Base-by-base conservation (phyloP, 1,140 invertebrate genomes). In the Drosophila asahinai region DNA sequence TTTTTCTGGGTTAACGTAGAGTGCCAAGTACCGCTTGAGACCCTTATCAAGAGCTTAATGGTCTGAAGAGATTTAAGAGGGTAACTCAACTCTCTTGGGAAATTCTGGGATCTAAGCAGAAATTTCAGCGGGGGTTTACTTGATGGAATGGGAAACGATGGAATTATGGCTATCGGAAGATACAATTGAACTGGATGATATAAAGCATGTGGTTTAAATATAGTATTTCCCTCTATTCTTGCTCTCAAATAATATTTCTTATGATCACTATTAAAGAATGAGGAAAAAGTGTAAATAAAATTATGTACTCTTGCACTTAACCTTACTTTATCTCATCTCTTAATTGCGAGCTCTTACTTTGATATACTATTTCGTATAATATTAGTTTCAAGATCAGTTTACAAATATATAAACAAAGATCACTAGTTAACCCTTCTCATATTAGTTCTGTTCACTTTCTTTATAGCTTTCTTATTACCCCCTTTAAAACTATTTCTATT, bases 1-100 rank as follows among this genome's bases (percentile, higher is more conserved):
- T 60, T 60, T 60, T 49, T 30, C 33, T 57, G 54, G 54, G 36
- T 25, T 40, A 55, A 55, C 7, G 17, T 14, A 38, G 30, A 55
- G 33, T 9, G 25, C 4, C 14, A 57, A 57, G 54, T 25, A 57
- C 54, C 14, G 33, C 3, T 22, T 22, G 36, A 11, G 33, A 36
- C 33, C 33, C 33, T 36, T 36, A 36, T 12, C 9, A 36, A 55
- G 19, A 55, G 33, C 33, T 55, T 55, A 55, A 40, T 55, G 33
- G 33, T 38, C 36, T 55, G 33, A 38, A 55, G 52, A 40, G 52
- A 40, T 11, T 22, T 5, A 38, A 54, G 33, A 38, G 27, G 17
- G 6, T 33, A 30, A 6, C 9, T 12, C 9, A 30, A 6, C 5
- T 12, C 9, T 7, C 14, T 3, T 30, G 0, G n/a, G n/a, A 6